phyloP scores from a whole-genome alignment of 2,888 invertebrate genomes.

The Sesamia inferens region DNA sequence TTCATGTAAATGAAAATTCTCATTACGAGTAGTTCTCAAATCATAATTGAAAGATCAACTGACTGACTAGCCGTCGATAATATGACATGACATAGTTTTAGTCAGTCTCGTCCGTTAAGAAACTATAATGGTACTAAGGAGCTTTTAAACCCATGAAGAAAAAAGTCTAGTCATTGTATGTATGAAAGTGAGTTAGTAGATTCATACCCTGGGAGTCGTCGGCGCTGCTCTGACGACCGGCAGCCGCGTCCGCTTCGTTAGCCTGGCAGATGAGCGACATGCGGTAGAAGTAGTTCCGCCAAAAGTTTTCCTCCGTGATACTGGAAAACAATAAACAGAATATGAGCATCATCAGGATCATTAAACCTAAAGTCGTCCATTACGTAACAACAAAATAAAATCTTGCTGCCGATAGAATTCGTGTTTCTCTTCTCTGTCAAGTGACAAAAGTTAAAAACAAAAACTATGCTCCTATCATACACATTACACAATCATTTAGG shows the following conservation, averaged over 20 bases:
- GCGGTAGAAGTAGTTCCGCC: slow-evolving; percentile 99
- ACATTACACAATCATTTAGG: too few relatives aligned
- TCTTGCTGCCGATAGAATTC: background rate
- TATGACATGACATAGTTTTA: background rate
- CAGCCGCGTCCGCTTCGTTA: slow-evolving; percentile 93
- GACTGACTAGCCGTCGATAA: too few relatives aligned
- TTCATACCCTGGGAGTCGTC: slow-evolving; percentile 90
- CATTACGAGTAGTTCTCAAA: background rate
- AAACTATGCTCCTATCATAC: too few relatives aligned
- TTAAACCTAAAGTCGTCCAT: background rate
- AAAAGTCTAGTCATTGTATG: background rate
- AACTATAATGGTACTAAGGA: background rate
- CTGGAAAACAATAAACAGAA: slow-evolving; percentile 83
- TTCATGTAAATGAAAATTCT: background rate
- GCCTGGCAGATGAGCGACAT: slow-evolving; percentile 99
- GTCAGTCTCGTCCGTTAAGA: background rate
- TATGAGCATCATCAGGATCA: background rate
- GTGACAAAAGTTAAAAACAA: background rate
- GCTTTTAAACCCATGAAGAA: too few relatives aligned
- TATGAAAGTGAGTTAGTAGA: slow-evolving; percentile 13
- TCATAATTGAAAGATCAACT: background rate
- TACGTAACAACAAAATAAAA: background rate
- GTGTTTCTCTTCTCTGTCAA: background rate
- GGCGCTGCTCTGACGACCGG: slow-evolving; percentile 84
- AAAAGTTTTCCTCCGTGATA: slow-evolving; percentile 99